phyloP scores from a whole-genome alignment of 1,140 invertebrate genomes.

The Drosophila oshimai region DNA sequence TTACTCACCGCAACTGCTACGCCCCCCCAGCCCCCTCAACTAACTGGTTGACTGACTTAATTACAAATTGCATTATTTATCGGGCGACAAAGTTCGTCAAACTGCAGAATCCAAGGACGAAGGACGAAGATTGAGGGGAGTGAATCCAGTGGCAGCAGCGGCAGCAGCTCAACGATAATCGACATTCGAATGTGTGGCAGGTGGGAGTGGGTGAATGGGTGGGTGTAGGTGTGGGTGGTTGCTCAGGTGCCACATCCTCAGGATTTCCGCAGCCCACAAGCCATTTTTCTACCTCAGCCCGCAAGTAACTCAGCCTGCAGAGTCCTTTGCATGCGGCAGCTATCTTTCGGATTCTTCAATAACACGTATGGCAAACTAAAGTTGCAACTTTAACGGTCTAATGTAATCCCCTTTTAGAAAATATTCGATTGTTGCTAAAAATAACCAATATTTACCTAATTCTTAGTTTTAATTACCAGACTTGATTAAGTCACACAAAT shows the following conservation, averaged over 20 bases:
- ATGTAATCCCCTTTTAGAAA: neutral
- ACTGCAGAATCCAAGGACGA: conserved; percentile 37
- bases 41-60: conserved; percentile 72
- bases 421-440: neutral
- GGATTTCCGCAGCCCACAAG: neutral
- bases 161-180: conserved; percentile 1
- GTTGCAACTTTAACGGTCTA: neutral
- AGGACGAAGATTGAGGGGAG: neutral
- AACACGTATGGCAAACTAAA: neutral
- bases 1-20: conserved; percentile 46
- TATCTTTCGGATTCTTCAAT: neutral
- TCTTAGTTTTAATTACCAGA: no score
- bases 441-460: no score
- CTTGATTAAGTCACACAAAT: no score
- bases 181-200: conserved; percentile 8
- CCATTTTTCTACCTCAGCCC: neutral
- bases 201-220: neutral
- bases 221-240: no score
- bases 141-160: neutral
- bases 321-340: neutral
- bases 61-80: conserved; percentile 81
- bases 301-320: conserved; percentile 1
- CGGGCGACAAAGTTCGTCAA: conserved; percentile 77
- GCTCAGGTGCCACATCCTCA: neutral
- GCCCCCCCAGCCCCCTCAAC: neutral